These are phyloP conservation scores for Drosophila mettleri DNA, from an alignment of 2,888 invertebrate species.

Conservation along the genomic window DNA sequence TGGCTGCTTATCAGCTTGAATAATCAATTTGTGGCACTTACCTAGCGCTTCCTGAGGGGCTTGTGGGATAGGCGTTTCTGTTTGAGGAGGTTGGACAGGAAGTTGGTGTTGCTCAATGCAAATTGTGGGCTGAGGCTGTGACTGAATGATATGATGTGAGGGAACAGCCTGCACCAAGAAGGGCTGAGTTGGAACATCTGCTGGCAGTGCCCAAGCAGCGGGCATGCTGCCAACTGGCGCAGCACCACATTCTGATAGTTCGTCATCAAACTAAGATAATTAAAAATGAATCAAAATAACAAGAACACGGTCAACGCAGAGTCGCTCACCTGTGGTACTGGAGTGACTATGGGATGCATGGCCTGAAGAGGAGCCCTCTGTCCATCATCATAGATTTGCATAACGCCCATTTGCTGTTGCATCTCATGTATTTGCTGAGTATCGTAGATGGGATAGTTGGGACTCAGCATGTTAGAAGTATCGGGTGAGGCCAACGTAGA, in stretches of 20 bases:
- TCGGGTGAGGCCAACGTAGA: constrained; percentile 82
- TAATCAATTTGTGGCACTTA: constrained; percentile 46
- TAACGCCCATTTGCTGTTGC: constrained; percentile 83
- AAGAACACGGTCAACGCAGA: too few relatives aligned
- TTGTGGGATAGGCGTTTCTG: constrained; percentile 57
- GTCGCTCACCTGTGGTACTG: constrained; percentile 69
- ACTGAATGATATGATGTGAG: constrained; percentile 68
- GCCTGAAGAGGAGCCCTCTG: constrained; percentile 69
- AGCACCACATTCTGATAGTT: constrained; percentile 71
- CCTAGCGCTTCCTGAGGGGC: constrained; percentile 57
- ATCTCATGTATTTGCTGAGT: constrained; percentile 81
- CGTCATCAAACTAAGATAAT: constrained; percentile 72
- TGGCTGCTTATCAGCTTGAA: constrained; percentile 18
- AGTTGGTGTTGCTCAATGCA: constrained; percentile 52
- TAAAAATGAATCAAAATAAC: neutral
- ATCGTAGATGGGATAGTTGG: constrained; percentile 83
- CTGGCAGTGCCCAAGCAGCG: constrained; percentile 66
- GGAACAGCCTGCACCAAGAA: constrained; percentile 60
- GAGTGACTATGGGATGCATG: constrained; percentile 65
- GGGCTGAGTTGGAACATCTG: constrained; percentile 42
- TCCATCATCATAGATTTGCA: constrained; percentile 83
- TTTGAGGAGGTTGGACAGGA: constrained; percentile 40
- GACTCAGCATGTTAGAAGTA: constrained; percentile 84
- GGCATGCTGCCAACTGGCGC: constrained; percentile 57
- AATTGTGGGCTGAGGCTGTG: constrained; percentile 40